Evolutionary conservation across 1,140 invertebrate species (phyloP).

Genomic region (Drosophila auraria): DNA sequence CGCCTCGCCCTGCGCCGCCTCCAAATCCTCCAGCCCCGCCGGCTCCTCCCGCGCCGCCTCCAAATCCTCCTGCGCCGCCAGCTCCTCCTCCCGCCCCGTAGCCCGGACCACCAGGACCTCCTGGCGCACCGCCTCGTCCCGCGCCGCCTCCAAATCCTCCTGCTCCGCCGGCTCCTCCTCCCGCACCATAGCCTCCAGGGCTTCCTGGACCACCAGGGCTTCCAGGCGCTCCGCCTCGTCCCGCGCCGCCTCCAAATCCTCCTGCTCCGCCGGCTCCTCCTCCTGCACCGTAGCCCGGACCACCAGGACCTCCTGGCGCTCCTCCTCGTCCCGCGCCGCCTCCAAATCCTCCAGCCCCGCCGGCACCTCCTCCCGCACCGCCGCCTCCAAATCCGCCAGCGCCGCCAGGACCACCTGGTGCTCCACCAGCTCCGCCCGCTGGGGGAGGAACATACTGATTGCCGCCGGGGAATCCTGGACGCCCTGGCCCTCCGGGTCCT

Average conservation of each 20-base stretch:
- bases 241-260: constrained; percentile 21
- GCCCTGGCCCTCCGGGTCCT: constrained; percentile 2
- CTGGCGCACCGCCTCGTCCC: constrained; percentile 49
- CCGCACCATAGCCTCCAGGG: constrained; percentile 5
- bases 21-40: constrained; percentile 40
- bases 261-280: constrained; percentile 10
- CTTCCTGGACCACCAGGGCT: constrained; percentile 15
- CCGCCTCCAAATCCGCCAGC: constrained; percentile 40
- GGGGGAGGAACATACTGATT: constrained; percentile 25
- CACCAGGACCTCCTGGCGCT: constrained; percentile 20
- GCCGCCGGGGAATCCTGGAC: constrained; percentile 27
- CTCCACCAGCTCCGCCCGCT: constrained; percentile 23
- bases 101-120: constrained; percentile 33
- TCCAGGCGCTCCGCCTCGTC: constrained; percentile 43
- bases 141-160: constrained; percentile 34
- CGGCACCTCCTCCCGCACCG: constrained; percentile 11
- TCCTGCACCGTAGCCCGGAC: not conserved
- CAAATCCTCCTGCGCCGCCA: constrained; percentile 30
- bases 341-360: constrained; percentile 24
- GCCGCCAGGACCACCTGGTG: constrained; percentile 35
- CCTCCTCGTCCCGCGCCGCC: constrained; percentile 26
- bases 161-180: constrained; percentile 17
- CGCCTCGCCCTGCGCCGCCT: constrained; percentile 28
- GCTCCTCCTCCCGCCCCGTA: constrained; percentile 17
- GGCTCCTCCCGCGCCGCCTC: constrained; percentile 39